These are phyloP conservation scores for Struthidea cinerea DNA, from an alignment of 2,113 vertebrate species.

Conservation along the genomic window DNA sequence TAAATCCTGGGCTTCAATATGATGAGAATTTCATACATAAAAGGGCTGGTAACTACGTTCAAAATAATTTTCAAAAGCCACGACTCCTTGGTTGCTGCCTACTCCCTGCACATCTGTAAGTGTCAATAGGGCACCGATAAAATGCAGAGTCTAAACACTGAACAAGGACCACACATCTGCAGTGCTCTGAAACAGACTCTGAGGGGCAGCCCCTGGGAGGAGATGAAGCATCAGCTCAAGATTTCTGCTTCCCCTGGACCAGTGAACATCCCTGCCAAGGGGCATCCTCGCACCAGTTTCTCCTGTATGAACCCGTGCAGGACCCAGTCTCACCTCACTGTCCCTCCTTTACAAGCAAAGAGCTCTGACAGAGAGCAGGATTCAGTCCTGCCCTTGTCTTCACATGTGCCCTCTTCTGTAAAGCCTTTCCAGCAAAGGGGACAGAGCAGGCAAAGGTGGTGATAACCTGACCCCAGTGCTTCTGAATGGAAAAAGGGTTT, in stretches of 20 bases:
- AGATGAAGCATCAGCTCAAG: background rate
- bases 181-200: background rate
- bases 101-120: background rate
- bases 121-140: background rate
- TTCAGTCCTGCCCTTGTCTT: background rate
- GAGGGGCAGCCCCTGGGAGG: rapidly evolving
- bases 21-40: background rate
- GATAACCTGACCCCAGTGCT: background rate
- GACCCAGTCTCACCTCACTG: background rate
- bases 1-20: background rate
- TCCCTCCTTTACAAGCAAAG: background rate
- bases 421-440: background rate
- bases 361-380: background rate
- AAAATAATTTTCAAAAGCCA: background rate
- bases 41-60: background rate
- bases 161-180: background rate
- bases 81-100: background rate
- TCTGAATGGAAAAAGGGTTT: background rate
- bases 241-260: background rate
- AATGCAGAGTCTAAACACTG: background rate
- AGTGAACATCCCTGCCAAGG: background rate
- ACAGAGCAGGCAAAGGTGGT: background rate
- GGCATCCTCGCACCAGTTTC: rapidly evolving
- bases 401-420: background rate
- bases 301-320: background rate